Percentiles rank a stretch among this genome's conserved stretches.
These are phyloP conservation scores for Psephotus haematonotus DNA, from an alignment of 2,113 vertebrate genomes.

Conservation along the genomic window DNA sequence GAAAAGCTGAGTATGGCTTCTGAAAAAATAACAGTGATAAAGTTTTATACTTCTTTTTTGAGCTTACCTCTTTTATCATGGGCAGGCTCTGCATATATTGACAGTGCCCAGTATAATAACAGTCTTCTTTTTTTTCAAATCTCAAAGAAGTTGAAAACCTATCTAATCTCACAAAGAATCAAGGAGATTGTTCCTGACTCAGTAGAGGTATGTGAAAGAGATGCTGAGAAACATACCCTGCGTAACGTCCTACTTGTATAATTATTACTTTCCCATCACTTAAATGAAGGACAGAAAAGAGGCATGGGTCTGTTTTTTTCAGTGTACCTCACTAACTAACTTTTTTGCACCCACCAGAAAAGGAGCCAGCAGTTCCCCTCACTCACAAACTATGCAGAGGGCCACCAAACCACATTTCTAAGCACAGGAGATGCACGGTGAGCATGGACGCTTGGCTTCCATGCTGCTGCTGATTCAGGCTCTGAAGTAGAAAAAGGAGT, in stretches of 20 bases:
- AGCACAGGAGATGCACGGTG: fast-evolving
- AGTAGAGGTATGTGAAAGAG: neutral
- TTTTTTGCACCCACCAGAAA: neutral
- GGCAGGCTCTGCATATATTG: neutral
- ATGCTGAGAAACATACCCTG: neutral
- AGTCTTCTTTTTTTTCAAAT: neutral
- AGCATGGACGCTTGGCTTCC: fast-evolving
- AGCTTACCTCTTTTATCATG: neutral
- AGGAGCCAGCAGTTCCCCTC: neutral
- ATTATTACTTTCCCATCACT: neutral
- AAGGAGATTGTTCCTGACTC: neutral
- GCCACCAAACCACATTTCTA: fast-evolving
- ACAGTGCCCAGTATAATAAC: neutral
- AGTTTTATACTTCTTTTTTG: neutral
- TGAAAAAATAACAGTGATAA: neutral
- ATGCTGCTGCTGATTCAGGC: fast-evolving
- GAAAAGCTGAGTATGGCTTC: neutral
- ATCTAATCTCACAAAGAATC: neutral
- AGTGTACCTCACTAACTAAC: neutral
- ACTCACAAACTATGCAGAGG: neutral
- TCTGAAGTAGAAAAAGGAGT: neutral
- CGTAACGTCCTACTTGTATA: neutral
- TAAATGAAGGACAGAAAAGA: neutral
- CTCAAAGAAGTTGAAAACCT: neutral
- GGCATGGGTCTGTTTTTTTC: fast-evolving